Evolutionary conservation across 23 tunicate species (phyloP), one percentile per base, ranked within the genome.

Genomic region (Botrylloides violaceus): DNA sequence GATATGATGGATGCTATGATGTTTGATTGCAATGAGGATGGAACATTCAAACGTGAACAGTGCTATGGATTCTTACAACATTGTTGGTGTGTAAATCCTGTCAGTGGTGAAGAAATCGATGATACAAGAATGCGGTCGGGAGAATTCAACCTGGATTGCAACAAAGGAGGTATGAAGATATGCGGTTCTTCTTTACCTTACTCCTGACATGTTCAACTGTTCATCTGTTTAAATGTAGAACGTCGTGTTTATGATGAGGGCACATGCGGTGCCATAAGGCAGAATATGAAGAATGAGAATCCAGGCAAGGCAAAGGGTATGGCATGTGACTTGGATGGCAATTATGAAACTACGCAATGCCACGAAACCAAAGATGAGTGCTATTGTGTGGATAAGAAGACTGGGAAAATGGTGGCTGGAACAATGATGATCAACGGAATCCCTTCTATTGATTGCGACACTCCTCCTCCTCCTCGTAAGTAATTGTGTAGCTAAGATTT

Each of bases 1-100:
- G 70, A 34, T 3, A 25, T 63, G 35, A 63, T 63, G 70, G 74
- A 68, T 22, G 74, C 74, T 5, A 68, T 68, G 74, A 68, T 68
- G 4, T 43, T 4, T 6, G 58, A 36, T 24, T 68, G 74, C 58
- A 43, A 68, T 28, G 58, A 21, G 12, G 58, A 68, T 23, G 74
- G 74, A 68, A 68, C 56, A 4, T 68, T 35, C 59, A 37, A 36
- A 68, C 56, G 26, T 24, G 22, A 22, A 43, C 74, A 68, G 28
- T 68, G 74, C 37, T 68, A 68, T 28, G 74, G 74, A 37, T 68
- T 68, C 57, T 27, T 43, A 5, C 1, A 68, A 1, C 74, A 68
- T 22, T 68, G 74, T 22, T 68, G 37, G 27, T 68, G 74, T 28
- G 74, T 68, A 1, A 27, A 68, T 68, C 29, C 56, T 23, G 1